phyloP scores from a whole-genome alignment of 2,888 invertebrate species.

The Pardosa pseudoannulata region DNA sequence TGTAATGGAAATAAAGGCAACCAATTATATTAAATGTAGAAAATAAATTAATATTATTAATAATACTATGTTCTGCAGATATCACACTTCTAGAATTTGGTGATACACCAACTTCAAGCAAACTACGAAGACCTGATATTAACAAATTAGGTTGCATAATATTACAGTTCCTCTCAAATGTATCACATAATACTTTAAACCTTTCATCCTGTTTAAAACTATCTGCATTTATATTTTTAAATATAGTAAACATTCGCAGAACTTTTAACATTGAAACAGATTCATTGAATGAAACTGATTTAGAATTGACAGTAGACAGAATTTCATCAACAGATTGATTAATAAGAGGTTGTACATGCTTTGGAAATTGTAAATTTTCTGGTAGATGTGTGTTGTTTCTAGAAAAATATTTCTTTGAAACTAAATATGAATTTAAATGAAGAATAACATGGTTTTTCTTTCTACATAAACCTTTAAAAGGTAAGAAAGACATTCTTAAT shows the following conservation, averaged over 20 bases:
- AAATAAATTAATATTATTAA: conserved; percentile 11
- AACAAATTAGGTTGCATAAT: conserved; percentile 1
- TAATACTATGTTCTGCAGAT: conserved; percentile 27
- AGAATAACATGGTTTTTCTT: neutral
- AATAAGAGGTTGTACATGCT: conserved; percentile 15
- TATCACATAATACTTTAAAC: conserved; percentile 26
- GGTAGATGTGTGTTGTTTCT: neutral
- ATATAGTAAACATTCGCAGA: conserved; percentile 30
- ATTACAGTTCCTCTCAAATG: conserved; percentile 21
- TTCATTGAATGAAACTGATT: conserved; percentile 7
- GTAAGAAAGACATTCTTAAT: neutral
- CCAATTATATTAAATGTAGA: conserved; percentile 24
- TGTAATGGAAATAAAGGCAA: conserved; percentile 48
- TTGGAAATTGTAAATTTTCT: conserved; percentile 26
- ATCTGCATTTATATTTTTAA: conserved; percentile 22
- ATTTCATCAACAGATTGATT: conserved; percentile 26
- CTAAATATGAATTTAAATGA: neutral
- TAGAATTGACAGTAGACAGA: neutral
- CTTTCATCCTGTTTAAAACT: conserved; percentile 23
- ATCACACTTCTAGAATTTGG: conserved; percentile 14
- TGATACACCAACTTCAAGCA: conserved; percentile 47
- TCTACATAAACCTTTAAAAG: neutral
- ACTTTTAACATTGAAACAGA: conserved; percentile 41
- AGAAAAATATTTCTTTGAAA: neutral
- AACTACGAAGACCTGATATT: conserved; percentile 50